These are phyloP conservation scores for Calliopsis andreniformis DNA, from an alignment of 1,140 invertebrate species.

Conservation along the genomic window DNA sequence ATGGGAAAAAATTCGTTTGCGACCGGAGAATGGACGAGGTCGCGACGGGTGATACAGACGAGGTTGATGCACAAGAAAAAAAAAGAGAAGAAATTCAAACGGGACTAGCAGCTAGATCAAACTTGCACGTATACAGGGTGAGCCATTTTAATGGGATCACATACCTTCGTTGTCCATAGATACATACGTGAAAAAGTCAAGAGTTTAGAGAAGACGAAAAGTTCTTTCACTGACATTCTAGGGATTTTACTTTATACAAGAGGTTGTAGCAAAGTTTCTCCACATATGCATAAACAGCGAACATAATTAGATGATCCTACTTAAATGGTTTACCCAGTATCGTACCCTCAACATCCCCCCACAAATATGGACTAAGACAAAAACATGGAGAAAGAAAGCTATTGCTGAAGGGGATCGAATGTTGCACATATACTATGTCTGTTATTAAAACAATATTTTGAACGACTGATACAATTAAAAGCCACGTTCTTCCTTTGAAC, in stretches of 20 bases:
- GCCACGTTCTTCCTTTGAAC: constrained; percentile 5
- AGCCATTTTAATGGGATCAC: no score
- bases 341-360: background rate
- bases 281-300: no score
- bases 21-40: background rate
- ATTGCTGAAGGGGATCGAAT: background rate
- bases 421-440: background rate
- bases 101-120: background rate
- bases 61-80: background rate
- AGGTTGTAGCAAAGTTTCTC: no score
- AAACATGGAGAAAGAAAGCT: background rate
- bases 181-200: no score
- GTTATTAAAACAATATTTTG: background rate
- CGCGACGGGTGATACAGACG: background rate
- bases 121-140: background rate
- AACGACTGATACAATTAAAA: background rate
- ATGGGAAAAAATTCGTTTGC: constrained; percentile 20
- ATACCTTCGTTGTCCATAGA: no score
- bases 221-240: no score
- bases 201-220: no score
- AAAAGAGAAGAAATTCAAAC: no score
- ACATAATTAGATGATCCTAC: no score
- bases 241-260: no score
- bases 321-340: no score
- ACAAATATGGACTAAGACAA: background rate